Evolutionary conservation across 2,888 invertebrate species (phyloP).

Genomic region (Eristalis intricaria): DNA sequence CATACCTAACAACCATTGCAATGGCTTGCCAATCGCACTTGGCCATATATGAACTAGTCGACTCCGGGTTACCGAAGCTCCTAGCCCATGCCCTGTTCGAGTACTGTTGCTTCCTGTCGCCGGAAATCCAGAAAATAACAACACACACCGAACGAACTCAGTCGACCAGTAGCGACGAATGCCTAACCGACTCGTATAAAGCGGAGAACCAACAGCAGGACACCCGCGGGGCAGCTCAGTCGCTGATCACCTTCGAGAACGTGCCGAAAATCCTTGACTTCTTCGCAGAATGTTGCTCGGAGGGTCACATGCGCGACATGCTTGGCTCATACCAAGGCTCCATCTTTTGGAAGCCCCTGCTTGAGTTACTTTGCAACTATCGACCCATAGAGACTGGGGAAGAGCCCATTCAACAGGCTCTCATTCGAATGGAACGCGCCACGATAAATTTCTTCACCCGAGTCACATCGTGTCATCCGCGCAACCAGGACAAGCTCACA

Average conservation of each 20-base stretch:
- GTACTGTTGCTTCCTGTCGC: constrained; percentile 78
- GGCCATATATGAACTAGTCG: constrained; percentile 88
- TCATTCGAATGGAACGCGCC: constrained; percentile 87
- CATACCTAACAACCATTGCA: constrained; percentile 89
- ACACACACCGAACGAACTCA: constrained; percentile 61
- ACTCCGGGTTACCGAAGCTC: constrained; percentile 87
- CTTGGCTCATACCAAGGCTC: constrained; percentile 90
- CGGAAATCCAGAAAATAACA: constrained; percentile 74
- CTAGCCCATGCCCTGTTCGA: constrained; percentile 85
- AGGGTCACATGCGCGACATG: constrained; percentile 93
- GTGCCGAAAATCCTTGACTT: constrained; percentile 89
- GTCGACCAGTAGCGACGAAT: constrained; percentile 69
- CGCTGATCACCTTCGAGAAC: constrained; percentile 84
- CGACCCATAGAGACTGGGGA: constrained; percentile 79
- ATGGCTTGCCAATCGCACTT: constrained; percentile 91
- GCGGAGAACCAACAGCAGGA: constrained; percentile 75
- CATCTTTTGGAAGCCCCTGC: constrained; percentile 92
- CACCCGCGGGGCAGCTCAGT: constrained; percentile 72
- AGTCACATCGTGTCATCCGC: constrained; percentile 91
- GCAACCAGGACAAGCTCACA: constrained; percentile 92
- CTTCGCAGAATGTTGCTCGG: constrained; percentile 90
- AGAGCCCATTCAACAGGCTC: constrained; percentile 80
- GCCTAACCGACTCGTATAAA: constrained; percentile 82
- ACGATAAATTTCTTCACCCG: constrained; percentile 91
- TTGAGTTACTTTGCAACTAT: constrained; percentile 88